Percentiles rank a stretch among this genome's conserved stretches.
These are phyloP conservation scores for Telmatochromis sp. DNA, from an alignment of 2,113 vertebrate species.

Conservation along the genomic window DNA sequence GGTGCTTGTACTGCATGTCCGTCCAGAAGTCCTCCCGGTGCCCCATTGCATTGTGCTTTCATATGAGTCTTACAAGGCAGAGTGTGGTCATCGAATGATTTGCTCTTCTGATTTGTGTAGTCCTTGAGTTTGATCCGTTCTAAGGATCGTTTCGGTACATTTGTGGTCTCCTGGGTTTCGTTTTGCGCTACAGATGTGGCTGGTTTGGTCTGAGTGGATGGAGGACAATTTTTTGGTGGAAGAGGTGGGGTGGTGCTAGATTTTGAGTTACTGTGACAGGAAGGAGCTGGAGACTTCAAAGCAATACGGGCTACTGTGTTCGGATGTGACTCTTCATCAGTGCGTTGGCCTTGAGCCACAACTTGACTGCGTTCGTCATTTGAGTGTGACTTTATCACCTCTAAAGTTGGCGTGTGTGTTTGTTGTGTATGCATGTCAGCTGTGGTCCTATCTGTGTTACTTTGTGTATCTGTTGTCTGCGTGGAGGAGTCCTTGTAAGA, in stretches of 20 bases:
- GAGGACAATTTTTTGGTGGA: slow-evolving; percentile 29
- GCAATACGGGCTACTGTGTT: not conserved
- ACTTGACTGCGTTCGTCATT: not conserved
- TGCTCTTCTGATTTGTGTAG: slow-evolving; percentile 37
- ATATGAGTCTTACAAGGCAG: slow-evolving; percentile 53
- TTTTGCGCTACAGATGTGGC: slow-evolving; percentile 26
- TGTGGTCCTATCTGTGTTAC: not conserved
- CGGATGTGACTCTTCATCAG: slow-evolving; percentile 1
- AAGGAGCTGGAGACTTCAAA: slow-evolving; percentile 16
- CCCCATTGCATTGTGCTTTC: slow-evolving; percentile 72
- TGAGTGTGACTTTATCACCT: not conserved
- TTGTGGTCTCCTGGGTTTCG: slow-evolving; percentile 18
- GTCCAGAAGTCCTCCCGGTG: slow-evolving; percentile 68
- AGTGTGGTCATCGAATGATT: slow-evolving; percentile 34
- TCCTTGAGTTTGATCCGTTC: slow-evolving; percentile 27
- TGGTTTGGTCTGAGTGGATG: not conserved
- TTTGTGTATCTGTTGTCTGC: slow-evolving; percentile 42
- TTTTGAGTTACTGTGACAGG: slow-evolving; percentile 5
- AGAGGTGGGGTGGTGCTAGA: slow-evolving; percentile 21
- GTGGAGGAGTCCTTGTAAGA: slow-evolving; percentile 56
- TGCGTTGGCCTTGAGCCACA: not conserved
- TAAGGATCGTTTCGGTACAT: not conserved
- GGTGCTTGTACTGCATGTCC: slow-evolving; percentile 16
- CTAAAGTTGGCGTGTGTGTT: not conserved
- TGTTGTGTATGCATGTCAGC: not conserved